A percentile compares a stretch with the other conserved stretches of the same genome.
These are phyloP conservation scores for Helostoma temminkii DNA, from an alignment of 2,797 vertebrate species.

Conservation along the genomic window DNA sequence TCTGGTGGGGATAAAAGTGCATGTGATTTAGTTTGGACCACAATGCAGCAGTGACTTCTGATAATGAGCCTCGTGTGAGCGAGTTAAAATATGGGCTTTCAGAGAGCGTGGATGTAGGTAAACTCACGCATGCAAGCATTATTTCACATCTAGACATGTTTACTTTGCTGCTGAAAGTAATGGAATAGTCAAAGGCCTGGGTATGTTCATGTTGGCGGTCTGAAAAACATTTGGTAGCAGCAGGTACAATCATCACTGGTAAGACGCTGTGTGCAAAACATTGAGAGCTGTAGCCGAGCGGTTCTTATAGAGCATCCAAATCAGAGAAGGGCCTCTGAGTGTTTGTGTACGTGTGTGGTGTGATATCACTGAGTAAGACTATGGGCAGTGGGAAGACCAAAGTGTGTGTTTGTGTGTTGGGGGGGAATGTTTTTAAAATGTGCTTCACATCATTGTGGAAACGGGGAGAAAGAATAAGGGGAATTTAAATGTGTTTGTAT, in stretches of 20 bases:
- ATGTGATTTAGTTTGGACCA: neutral
- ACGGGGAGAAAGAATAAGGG: constrained; percentile 26
- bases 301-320: constrained; percentile 60
- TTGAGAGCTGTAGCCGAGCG: constrained; percentile 40
- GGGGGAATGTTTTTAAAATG: neutral
- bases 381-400: constrained; percentile 17
- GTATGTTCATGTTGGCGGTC: constrained; percentile 12
- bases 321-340: constrained; percentile 42
- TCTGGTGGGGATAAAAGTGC: neutral
- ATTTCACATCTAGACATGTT: constrained; percentile 33
- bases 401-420: neutral
- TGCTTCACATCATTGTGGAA: constrained; percentile 53
- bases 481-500: neutral
- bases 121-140: neutral
- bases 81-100: constrained; percentile 5
- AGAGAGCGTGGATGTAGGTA: neutral
- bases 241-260: constrained; percentile 22
- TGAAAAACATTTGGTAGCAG: constrained; percentile 30
- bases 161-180: constrained; percentile 19
- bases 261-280: constrained; percentile 32
- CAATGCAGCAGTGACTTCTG: neutral
- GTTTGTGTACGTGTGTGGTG: constrained; percentile 20
- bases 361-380: constrained; percentile 9
- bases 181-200: neutral
- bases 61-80: neutral